Percentiles rank a stretch among this genome's conserved stretches.
phyloP scores from a whole-genome alignment of 2,113 vertebrate species.

The Prolemur simus region DNA sequence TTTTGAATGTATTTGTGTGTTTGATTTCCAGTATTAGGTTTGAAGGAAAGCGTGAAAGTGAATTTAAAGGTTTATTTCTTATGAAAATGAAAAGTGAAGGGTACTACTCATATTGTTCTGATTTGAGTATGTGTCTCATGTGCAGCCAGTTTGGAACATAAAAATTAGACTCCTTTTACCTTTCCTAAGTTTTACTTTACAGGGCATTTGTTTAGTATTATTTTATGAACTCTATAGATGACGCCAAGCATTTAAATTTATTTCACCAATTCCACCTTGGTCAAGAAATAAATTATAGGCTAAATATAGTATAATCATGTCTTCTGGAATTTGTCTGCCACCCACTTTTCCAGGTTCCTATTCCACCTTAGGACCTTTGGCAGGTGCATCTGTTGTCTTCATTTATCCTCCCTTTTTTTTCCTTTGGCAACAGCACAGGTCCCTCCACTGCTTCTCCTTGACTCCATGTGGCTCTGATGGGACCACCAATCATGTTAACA shows the following conservation, averaged over 20 bases:
- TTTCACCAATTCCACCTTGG: not conserved
- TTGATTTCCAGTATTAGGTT: not conserved
- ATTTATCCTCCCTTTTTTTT: not conserved
- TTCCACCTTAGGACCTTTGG: not conserved
- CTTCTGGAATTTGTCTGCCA: not conserved
- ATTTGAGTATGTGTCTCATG: not conserved
- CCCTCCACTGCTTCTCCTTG: not conserved
- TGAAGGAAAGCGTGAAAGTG: not conserved
- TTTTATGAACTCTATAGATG: not conserved
- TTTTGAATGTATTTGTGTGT: not conserved
- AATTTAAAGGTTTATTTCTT: slow-evolving; percentile 43
- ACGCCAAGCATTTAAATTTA: not conserved
- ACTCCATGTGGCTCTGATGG: not conserved
- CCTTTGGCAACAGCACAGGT: not conserved
- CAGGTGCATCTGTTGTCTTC: not conserved
- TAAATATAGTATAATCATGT: not conserved
- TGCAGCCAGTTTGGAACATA: not conserved
- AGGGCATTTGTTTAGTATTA: not conserved
- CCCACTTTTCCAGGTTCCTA: not conserved
- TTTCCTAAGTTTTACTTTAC: not conserved
- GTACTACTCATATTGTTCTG: not conserved
- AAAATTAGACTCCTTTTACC: not conserved
- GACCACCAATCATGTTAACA: fast-evolving
- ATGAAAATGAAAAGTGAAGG: not conserved
- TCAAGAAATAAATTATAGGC: not conserved